Conservation (phyloP, 2,113 vertebrate genomes). For the Syngnathus scovelli region DNA sequence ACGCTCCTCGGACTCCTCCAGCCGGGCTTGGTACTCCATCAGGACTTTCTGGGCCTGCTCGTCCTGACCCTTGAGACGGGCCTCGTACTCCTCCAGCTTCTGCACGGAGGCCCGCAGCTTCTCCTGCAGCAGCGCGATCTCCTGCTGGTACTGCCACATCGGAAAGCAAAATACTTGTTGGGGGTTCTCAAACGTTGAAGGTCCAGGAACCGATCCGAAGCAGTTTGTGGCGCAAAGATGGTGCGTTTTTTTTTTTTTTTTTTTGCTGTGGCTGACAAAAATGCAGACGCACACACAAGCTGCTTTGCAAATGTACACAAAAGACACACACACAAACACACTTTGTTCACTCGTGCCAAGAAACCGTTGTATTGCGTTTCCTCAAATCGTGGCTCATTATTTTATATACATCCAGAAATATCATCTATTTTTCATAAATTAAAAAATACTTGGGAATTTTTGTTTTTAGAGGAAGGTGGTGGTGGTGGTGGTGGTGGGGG, state of each 20-base stretch:
- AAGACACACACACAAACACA: constrained; percentile 20
- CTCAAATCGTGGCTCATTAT: not conserved
- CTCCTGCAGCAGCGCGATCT: constrained; percentile 90
- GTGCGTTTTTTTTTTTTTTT: not conserved
- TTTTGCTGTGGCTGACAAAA: constrained; percentile 22
- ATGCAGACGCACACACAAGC: constrained; percentile 32
- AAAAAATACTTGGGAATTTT: no score
- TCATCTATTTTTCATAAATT: no score
- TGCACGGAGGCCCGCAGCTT: constrained; percentile 89
- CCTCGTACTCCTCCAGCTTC: constrained; percentile 95
- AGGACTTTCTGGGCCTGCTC: constrained; percentile 92
- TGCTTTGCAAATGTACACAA: constrained; percentile 25
- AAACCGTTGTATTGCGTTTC: not conserved
- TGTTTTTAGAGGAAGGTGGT: no score
- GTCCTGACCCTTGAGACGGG: constrained; percentile 91
- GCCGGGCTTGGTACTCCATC: constrained; percentile 93
- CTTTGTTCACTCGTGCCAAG: not conserved
- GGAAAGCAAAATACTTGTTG: not conserved
- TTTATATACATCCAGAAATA: no score
- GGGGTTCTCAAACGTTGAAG: not conserved
- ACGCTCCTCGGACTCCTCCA: constrained; percentile 93
- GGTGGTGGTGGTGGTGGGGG: not conserved
- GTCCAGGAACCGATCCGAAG: no score
- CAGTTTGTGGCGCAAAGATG: not conserved
- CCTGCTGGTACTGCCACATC: constrained; percentile 81